Conservation (phyloP, 2,888 invertebrate genomes). For the Hypena proboscidalis region DNA sequence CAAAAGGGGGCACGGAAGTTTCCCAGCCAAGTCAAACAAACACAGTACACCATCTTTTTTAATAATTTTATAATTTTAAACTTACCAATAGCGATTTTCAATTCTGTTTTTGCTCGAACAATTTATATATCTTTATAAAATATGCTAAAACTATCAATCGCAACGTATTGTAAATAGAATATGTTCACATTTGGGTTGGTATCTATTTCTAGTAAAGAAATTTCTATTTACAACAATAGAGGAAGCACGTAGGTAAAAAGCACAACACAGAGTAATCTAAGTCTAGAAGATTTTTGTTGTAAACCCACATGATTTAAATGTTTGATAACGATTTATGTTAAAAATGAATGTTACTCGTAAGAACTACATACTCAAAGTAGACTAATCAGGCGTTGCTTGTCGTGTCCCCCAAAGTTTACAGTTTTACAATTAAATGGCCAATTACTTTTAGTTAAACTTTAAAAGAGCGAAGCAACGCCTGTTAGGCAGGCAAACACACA, state of each 20-base stretch:
- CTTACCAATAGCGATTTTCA: slow-evolving; percentile 10
- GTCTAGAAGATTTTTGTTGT: slow-evolving; percentile 17
- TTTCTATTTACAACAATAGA: slow-evolving; percentile 48
- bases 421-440: not conserved
- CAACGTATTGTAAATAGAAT: slow-evolving; percentile 41
- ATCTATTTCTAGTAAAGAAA: slow-evolving; percentile 30
- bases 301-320: slow-evolving; percentile 4
- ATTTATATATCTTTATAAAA: slow-evolving; percentile 28
- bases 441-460: too few relatives aligned
- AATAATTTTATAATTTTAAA: not conserved
- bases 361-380: too few relatives aligned
- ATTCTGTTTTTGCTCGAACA: slow-evolving; percentile 8
- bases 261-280: slow-evolving; percentile 74
- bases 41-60: not conserved
- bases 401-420: too few relatives aligned
- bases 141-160: slow-evolving; percentile 30
- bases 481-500: too few relatives aligned
- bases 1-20: too few relatives aligned
- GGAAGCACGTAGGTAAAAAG: slow-evolving; percentile 77
- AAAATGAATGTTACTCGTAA: too few relatives aligned
- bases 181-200: slow-evolving; percentile 16
- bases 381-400: too few relatives aligned
- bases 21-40: too few relatives aligned
- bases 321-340: not conserved
- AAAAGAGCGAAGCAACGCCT: too few relatives aligned